Evolutionary conservation across 2,113 vertebrate genomes (phyloP).

Genomic region (Australoheros scitulus): DNA sequence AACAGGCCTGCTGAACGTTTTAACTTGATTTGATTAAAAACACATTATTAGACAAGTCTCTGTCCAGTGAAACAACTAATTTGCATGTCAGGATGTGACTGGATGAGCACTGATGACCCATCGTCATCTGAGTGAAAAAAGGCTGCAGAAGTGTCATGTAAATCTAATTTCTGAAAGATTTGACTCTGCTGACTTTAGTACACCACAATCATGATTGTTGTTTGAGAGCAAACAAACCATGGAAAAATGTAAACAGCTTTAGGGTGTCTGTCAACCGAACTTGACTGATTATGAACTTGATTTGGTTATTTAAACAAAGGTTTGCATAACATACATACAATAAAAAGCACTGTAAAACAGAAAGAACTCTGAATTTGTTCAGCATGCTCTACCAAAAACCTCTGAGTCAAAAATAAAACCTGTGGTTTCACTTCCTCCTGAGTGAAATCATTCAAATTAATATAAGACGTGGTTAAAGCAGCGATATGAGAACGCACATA

Average conservation of each 20-base stretch:
- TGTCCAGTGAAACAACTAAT: not conserved
- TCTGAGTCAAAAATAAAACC: not conserved
- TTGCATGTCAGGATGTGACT: constrained; percentile 21
- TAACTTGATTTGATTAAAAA: constrained; percentile 47
- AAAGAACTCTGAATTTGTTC: not conserved
- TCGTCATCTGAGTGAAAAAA: not conserved
- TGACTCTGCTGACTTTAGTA: not conserved
- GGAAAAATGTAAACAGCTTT: not conserved
- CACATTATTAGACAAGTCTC: not conserved
- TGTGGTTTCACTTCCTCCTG: constrained; percentile 27
- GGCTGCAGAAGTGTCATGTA: not conserved
- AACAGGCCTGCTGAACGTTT: constrained; percentile 1
- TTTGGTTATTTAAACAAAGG: not conserved
- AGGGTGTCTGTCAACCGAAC: not conserved
- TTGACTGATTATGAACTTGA: not conserved
- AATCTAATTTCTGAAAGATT: not conserved
- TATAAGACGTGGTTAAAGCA: not conserved
- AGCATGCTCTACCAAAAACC: not conserved
- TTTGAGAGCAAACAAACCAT: not conserved
- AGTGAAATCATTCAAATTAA: not conserved
- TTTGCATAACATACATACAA: not conserved
- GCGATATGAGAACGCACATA: not conserved
- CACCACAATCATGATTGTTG: not conserved
- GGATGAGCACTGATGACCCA: not conserved
- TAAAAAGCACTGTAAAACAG: not conserved